Evolutionary conservation across 2,113 vertebrate genomes (phyloP).

Genomic region (Elaphurus davidianus): DNA sequence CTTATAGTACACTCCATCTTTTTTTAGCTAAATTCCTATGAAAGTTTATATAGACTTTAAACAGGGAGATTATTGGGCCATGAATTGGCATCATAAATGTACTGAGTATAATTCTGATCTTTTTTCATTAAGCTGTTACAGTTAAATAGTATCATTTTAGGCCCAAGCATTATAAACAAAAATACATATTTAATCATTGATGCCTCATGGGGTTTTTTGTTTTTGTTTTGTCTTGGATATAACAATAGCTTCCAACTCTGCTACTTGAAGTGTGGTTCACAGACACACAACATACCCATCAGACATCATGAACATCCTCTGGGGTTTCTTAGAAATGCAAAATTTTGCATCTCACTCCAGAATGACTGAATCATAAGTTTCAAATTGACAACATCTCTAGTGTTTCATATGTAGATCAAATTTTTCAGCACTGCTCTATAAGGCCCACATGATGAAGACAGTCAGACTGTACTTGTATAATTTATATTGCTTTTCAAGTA

Average conservation of each 20-base stretch:
- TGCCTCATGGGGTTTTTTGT: neutral
- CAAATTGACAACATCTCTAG: neutral
- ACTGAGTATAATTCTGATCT: neutral
- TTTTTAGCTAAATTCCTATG: too few relatives aligned
- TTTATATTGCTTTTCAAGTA: neutral
- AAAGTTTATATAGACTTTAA: too few relatives aligned
- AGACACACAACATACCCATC: neutral
- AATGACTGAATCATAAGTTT: neutral
- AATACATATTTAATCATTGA: neutral
- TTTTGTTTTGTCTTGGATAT: neutral
- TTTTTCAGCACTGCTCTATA: neutral
- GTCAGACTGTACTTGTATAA: neutral
- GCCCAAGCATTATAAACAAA: neutral
- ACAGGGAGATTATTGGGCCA: neutral
- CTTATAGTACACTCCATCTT: too few relatives aligned
- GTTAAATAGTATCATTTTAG: neutral
- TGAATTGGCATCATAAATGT: neutral
- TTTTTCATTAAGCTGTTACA: neutral
- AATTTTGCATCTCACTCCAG: neutral
- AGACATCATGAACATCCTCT: neutral
- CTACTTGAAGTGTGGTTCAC: neutral
- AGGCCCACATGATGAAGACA: neutral
- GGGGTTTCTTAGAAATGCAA: neutral
- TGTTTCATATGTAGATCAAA: neutral
- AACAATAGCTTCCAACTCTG: neutral